Percentiles rank a stretch among this genome's conserved stretches.
phyloP scores from a whole-genome alignment of 2,888 invertebrate genomes.

The Acholoe squamosa region DNA sequence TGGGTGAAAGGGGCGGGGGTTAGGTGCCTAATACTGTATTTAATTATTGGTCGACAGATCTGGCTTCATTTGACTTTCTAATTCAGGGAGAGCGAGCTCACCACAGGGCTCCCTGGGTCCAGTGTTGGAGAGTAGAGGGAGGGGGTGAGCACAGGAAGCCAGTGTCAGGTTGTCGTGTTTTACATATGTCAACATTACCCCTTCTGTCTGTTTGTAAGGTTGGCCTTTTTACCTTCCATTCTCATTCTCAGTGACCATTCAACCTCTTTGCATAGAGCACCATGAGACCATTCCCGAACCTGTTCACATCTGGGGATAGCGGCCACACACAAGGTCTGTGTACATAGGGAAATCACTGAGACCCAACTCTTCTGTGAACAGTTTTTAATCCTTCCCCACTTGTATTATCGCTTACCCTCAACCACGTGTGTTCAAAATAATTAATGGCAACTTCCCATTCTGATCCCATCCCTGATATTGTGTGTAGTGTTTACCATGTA shows the following conservation, averaged over 20 bases:
- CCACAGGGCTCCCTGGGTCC: too few relatives aligned
- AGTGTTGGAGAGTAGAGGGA: background rate
- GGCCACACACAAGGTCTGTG: constrained; percentile 6
- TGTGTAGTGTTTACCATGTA: background rate
- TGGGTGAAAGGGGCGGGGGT: too few relatives aligned
- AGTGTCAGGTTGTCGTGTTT: constrained; percentile 53
- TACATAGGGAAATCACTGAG: constrained; percentile 6
- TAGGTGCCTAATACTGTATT: background rate
- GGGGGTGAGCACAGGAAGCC: constrained; percentile 14
- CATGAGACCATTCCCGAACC: background rate
- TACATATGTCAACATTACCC: constrained; percentile 36
- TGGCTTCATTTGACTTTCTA: constrained; percentile 54
- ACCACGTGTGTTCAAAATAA: constrained; percentile 31
- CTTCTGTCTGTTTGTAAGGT: background rate
- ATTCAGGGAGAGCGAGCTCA: background rate
- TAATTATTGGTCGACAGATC: background rate
- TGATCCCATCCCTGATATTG: background rate
- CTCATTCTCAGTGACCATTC: background rate
- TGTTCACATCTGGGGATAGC: background rate
- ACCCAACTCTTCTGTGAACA: background rate
- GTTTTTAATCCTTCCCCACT: constrained; percentile 27
- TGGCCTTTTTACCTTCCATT: background rate
- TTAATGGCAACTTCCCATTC: background rate
- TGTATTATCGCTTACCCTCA: background rate
- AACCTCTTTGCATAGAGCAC: background rate